phyloP scores from a whole-genome alignment of 64 coral and sea anemone genomes.

The Pachyseris speciosa region DNA sequence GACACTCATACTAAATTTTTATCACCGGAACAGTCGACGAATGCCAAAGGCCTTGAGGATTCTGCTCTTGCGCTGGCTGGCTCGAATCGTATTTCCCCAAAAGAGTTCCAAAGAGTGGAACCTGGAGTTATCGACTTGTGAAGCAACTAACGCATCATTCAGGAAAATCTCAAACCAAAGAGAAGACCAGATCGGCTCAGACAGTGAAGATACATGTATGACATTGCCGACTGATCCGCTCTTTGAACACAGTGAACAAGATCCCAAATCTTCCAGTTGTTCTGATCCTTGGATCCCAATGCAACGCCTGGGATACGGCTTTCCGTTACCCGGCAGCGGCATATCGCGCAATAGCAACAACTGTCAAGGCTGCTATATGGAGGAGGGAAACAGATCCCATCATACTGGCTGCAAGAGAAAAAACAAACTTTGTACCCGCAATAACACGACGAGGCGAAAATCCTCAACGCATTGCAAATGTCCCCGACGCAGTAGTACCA shows the following conservation, averaged over 20 bases:
- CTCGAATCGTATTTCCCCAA: conserved; percentile 42
- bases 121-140: neutral
- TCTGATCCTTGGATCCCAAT: conserved; percentile 47
- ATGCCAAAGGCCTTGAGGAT: conserved; percentile 76
- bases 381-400: neutral
- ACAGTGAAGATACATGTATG: neutral
- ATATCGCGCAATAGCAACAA: neutral
- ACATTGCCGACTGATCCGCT: neutral
- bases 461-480: neutral
- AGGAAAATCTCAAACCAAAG: neutral
- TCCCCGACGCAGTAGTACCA: neutral
- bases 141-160: neutral
- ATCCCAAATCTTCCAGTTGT: neutral
- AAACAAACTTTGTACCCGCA: neutral
- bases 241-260: neutral
- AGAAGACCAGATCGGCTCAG: neutral
- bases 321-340: neutral
- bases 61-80: conserved; percentile 60
- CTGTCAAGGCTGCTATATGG: neutral
- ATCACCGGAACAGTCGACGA: conserved; percentile 74
- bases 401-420: neutral
- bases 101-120: conserved; percentile 19
- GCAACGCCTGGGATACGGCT: neutral
- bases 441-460: neutral
- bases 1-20: conserved; percentile 94